Percentiles rank a stretch among this genome's conserved stretches.
phyloP scores from a whole-genome alignment of 2,113 vertebrate genomes.

The Ascaphus truei region DNA sequence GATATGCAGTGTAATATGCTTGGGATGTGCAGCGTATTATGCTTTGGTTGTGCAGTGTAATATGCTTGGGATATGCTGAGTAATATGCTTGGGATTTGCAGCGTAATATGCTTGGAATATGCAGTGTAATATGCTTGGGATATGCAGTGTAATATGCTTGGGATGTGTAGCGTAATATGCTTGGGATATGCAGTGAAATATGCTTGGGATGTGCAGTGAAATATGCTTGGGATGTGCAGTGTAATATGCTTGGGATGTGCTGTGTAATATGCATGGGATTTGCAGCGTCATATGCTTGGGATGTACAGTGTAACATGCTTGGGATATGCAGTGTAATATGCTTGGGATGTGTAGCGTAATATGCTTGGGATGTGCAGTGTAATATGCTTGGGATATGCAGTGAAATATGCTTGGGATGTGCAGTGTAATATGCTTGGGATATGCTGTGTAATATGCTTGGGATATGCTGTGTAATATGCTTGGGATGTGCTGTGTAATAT shows the following conservation, averaged over 20 bases:
- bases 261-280: not conserved
- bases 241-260: not conserved
- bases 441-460: not conserved
- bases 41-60: not conserved
- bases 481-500: not conserved
- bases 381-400: not conserved
- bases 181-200: not conserved
- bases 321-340: not conserved
- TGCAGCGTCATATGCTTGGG: not conserved
- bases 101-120: not conserved
- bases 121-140: not conserved
- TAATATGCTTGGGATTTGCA: not conserved
- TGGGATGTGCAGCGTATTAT: not conserved
- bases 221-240: not conserved
- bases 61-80: not conserved
- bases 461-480: not conserved
- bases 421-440: not conserved
- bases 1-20: not conserved
- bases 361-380: not conserved
- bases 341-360: not conserved
- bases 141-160: not conserved
- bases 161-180: not conserved
- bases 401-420: not conserved
- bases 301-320: not conserved
- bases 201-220: not conserved